Evolutionary conservation across 2,113 vertebrate species (phyloP).

Genomic region (Brevimyrus niger): DNA sequence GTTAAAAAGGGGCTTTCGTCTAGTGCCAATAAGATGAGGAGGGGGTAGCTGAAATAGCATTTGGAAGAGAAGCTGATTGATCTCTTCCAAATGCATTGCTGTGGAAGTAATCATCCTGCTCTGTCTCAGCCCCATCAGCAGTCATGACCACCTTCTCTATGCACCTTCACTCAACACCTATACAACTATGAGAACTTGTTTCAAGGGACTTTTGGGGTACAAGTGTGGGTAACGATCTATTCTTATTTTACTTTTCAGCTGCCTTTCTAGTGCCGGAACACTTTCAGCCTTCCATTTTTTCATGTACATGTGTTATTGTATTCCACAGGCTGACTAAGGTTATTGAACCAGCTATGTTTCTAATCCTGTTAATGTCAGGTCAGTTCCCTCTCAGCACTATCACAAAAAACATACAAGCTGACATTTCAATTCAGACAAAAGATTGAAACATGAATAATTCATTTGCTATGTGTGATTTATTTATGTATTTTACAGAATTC

Average conservation of each 20-base stretch:
- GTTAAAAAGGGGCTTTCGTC: background rate
- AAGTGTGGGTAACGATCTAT: background rate
- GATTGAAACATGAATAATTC: background rate
- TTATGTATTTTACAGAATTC: background rate
- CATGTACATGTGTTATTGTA: background rate
- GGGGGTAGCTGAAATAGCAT: background rate
- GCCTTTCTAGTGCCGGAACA: background rate
- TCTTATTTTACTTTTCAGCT: background rate
- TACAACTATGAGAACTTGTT: background rate
- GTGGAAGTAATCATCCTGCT: background rate
- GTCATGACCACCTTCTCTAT: background rate
- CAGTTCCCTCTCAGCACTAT: background rate
- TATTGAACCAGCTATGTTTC: background rate
- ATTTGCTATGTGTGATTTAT: background rate
- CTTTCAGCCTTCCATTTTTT: background rate
- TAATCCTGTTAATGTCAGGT: constrained; percentile 1
- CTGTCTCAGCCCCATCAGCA: background rate
- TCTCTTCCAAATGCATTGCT: background rate
- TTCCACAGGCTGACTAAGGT: background rate
- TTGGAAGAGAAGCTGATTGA: background rate
- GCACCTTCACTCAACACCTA: background rate
- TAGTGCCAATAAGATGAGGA: background rate
- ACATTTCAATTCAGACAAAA: background rate
- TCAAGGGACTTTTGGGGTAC: background rate
- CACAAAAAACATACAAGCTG: background rate